Evolutionary conservation across 2,113 vertebrate genomes (phyloP).

Genomic region (Microcebus tavaratra): DNA sequence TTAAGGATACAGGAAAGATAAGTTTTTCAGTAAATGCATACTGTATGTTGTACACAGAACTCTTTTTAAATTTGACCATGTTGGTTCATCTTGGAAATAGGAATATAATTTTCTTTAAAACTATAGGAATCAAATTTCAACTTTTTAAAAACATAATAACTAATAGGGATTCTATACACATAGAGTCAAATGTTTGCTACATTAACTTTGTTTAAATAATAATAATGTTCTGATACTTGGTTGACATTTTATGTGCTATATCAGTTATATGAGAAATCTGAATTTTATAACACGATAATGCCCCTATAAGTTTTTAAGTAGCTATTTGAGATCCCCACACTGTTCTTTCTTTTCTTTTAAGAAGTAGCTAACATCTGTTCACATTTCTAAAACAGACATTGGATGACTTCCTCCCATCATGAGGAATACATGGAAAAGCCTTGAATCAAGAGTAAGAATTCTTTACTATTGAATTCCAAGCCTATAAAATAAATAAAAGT

Average conservation of each 20-base stretch:
- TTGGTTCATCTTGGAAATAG: neutral
- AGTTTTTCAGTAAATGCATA: neutral
- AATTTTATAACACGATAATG: slow-evolving; percentile 42
- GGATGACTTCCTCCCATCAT: neutral
- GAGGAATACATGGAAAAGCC: slow-evolving; percentile 53
- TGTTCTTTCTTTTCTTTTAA: slow-evolving; percentile 62
- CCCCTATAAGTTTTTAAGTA: slow-evolving; percentile 26
- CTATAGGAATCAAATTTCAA: slow-evolving; percentile 35
- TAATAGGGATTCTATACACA: neutral
- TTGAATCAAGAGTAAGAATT: slow-evolving; percentile 43
- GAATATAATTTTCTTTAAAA: neutral
- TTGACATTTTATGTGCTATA: slow-evolving; percentile 46
- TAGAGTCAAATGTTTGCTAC: slow-evolving; percentile 18
- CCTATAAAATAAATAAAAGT: slow-evolving; percentile 18
- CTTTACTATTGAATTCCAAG: slow-evolving; percentile 43
- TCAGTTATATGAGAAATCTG: neutral
- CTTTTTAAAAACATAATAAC: neutral
- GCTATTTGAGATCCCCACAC: neutral
- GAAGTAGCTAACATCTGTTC: slow-evolving; percentile 31
- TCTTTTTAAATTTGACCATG: neutral
- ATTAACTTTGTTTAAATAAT: slow-evolving; percentile 65
- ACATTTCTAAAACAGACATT: slow-evolving; percentile 63
- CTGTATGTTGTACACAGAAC: neutral
- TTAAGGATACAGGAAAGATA: neutral
- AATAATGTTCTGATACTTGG: slow-evolving; percentile 52